A percentile compares a stretch with the other conserved stretches of the same genome.
Evolutionary conservation across 2,888 invertebrate species (phyloP).

Genomic region (Brachylomia viminalis): DNA sequence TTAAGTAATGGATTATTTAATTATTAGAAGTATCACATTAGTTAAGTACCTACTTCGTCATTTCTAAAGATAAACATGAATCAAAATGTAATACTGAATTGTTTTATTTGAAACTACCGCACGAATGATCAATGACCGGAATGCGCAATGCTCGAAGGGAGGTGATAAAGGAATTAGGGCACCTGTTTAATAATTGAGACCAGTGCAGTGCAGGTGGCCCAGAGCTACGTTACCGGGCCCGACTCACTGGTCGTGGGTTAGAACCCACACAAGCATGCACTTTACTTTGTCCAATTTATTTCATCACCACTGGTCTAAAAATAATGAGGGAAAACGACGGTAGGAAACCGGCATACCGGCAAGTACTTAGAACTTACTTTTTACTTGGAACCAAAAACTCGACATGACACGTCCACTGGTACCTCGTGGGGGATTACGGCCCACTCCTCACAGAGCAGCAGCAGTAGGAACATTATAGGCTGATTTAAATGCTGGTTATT

Average conservation of each 20-base stretch:
- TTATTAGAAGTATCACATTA: too few species aligned
- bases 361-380: neutral
- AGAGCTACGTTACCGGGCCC: neutral
- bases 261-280: neutral
- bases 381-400: neutral
- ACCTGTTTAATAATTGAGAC: neutral
- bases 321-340: neutral
- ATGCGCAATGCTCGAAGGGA: neutral
- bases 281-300: neutral
- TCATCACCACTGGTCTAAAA: neutral
- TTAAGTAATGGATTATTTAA: too few species aligned
- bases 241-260: neutral
- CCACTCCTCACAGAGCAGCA: too few species aligned
- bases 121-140: neutral
- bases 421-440: too few species aligned
- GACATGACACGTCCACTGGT: too few species aligned
- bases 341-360: neutral
- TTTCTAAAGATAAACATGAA: neutral
- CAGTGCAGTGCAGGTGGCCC: neutral
- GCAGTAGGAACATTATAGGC: neutral
- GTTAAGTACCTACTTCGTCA: neutral
- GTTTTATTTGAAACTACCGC: constrained; percentile 14
- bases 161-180: neutral
- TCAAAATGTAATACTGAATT: neutral
- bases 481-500: neutral